These are phyloP conservation scores for Bombus confusus DNA, from an alignment of 1,140 invertebrate genomes.

Conservation along the genomic window DNA sequence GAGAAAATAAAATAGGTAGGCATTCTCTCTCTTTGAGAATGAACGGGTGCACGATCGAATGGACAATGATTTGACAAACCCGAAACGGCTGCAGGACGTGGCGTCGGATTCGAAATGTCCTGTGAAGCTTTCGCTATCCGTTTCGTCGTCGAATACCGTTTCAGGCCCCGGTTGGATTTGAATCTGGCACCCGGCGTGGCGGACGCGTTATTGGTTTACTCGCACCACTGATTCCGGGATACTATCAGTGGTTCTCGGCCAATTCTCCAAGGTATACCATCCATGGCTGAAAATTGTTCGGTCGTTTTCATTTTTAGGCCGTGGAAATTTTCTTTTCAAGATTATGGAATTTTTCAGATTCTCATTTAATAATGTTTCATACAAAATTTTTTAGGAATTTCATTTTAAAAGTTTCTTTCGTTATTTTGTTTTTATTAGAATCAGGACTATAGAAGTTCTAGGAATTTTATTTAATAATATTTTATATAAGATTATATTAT, in stretches of 20 bases:
- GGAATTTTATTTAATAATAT: no score
- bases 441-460: no score
- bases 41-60: conserved; percentile 60
- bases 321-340: not conserved
- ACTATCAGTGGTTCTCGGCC: conserved; percentile 76
- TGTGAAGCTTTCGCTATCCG: conserved; percentile 71
- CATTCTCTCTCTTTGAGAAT: conserved; percentile 43
- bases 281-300: not conserved
- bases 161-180: conserved; percentile 78
- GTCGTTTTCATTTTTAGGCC: not conserved
- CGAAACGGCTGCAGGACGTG: conserved; percentile 71
- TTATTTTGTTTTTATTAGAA: not conserved
- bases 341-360: not conserved
- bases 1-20: not conserved
- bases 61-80: conserved; percentile 80
- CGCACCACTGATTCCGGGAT: conserved; percentile 79
- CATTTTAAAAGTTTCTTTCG: not conserved
- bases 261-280: not conserved
- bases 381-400: not conserved
- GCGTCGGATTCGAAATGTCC: conserved; percentile 76
- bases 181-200: conserved; percentile 80
- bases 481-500: no score
- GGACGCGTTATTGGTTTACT: conserved; percentile 82
- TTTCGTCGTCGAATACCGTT: conserved; percentile 71
- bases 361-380: no score